Percentiles rank a stretch among this genome's conserved stretches.
Evolutionary conservation across 1,140 invertebrate species (phyloP).

Genomic region (Diabrotica undecimpunctata): DNA sequence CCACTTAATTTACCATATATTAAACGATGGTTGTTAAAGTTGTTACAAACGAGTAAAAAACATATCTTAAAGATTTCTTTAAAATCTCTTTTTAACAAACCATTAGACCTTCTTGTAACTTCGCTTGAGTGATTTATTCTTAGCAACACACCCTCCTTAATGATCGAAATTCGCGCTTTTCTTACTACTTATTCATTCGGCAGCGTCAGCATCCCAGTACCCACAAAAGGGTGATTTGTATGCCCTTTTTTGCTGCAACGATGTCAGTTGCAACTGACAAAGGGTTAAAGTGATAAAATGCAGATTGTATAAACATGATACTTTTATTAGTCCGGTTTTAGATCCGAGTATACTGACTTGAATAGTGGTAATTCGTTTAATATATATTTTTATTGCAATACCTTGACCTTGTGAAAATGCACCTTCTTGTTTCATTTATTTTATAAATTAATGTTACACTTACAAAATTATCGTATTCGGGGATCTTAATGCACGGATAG

Average conservation of each 20-base stretch:
- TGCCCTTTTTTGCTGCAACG: background rate
- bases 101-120: background rate
- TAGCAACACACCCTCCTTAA: background rate
- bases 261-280: constrained; percentile 7
- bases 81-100: background rate
- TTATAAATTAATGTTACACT: no score
- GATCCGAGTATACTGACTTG: no score
- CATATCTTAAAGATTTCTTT: no score
- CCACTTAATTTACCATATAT: no score
- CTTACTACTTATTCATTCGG: background rate
- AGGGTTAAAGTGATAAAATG: constrained; percentile 15
- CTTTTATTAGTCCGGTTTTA: background rate
- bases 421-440: no score
- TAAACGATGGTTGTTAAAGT: no score
- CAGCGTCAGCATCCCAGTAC: background rate
- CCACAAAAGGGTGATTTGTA: constrained; percentile 13
- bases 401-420: no score
- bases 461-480: no score
- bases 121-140: background rate
- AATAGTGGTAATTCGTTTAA: no score
- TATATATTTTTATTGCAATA: no score
- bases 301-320: constrained; percentile 7
- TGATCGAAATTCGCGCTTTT: background rate
- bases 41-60: no score
- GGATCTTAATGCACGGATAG: no score